phyloP scores from a whole-genome alignment of 2,797 vertebrate genomes.

The Arremon aurantiirostris region DNA sequence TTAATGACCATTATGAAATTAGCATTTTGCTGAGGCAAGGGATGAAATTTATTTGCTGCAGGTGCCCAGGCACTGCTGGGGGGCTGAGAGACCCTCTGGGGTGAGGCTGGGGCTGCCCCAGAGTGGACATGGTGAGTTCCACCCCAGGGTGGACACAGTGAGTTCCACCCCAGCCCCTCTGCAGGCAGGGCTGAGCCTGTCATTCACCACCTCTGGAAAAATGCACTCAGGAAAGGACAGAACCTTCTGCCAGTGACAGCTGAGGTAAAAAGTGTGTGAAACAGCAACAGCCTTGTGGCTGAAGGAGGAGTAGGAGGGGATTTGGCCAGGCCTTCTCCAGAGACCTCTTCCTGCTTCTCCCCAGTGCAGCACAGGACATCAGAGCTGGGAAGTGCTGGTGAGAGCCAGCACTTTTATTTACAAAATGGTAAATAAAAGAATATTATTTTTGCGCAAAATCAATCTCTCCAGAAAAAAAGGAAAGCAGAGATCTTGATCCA shows the following conservation, averaged over 20 bases:
- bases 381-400: background rate
- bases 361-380: accelerated
- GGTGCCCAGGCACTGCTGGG: background rate
- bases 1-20: background rate
- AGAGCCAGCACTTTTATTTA: too few relatives aligned
- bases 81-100: background rate
- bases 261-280: background rate
- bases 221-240: background rate
- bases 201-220: background rate
- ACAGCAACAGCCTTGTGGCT: background rate
- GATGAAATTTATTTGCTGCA: background rate
- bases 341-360: background rate
- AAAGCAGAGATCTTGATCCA: background rate
- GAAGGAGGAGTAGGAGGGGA: background rate
- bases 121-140: background rate
- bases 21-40: accelerated
- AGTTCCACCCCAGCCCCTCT: background rate
- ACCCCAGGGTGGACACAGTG: background rate
- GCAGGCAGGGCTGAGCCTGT: background rate
- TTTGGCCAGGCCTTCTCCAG: background rate
- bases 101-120: background rate
- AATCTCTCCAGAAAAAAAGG: background rate
- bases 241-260: background rate
- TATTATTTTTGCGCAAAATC: background rate
- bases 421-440: background rate